Percentiles rank a stretch among this genome's conserved stretches.
Evolutionary conservation across 2,888 invertebrate genomes (phyloP).

Genomic region (Micoletzkya japonica): DNA sequence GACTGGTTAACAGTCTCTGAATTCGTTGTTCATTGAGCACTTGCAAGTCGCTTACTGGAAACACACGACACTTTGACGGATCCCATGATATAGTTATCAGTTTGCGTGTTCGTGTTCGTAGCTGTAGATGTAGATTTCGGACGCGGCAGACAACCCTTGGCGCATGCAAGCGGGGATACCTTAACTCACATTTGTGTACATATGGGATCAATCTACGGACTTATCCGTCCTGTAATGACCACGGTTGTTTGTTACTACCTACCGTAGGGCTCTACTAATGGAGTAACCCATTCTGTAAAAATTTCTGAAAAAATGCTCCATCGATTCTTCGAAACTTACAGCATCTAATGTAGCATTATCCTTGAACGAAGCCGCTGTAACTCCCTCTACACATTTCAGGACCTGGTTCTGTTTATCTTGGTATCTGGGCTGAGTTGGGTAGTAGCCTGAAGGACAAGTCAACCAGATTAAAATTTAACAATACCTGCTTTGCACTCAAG

Average conservation of each 20-base stretch:
- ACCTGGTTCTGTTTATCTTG: constrained; percentile 19
- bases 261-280: no score
- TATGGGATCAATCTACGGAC: no score
- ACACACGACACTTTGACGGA: neutral
- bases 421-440: neutral
- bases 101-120: neutral
- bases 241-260: no score
- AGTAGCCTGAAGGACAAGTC: constrained; percentile 7
- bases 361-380: neutral
- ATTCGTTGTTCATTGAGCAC: neutral
- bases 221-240: no score
- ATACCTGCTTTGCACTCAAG: constrained; percentile 18
- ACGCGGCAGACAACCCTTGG: constrained; percentile 18
- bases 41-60: neutral
- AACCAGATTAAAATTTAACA: neutral
- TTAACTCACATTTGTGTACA: neutral
- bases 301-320: no score
- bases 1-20: constrained; percentile 2
- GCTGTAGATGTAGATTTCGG: neutral
- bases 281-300: no score
- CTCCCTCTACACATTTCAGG: constrained; percentile 6
- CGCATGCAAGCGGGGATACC: constrained; percentile 2
- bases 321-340: no score
- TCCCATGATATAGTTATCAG: neutral
- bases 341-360: no score